Percentiles rank a stretch among this genome's conserved stretches.
Conservation (phyloP, 1,140 invertebrate species). For the Aculops lycopersici region DNA sequence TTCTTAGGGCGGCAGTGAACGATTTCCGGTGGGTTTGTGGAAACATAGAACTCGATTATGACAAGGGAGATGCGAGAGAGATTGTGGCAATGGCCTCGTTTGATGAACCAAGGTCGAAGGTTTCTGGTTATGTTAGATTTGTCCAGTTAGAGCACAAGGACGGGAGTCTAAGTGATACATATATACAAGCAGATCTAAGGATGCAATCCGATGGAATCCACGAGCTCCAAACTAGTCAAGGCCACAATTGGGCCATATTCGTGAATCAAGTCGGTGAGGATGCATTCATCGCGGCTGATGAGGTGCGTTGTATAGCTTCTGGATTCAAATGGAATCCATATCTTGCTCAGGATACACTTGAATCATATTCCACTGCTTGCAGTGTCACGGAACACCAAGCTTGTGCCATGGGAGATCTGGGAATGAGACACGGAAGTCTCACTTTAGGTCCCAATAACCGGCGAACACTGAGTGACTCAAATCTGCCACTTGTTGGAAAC, state of each 20-base stretch:
- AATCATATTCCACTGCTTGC: slow-evolving; percentile 55
- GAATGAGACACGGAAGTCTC: slow-evolving; percentile 44
- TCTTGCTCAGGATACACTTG: slow-evolving; percentile 49
- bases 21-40: slow-evolving; percentile 35
- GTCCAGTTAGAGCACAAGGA: slow-evolving; percentile 54
- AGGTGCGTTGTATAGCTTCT: slow-evolving; percentile 48
- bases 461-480: slow-evolving; percentile 44
- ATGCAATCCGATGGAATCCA: slow-evolving; percentile 4
- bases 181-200: slow-evolving; percentile 45
- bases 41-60: slow-evolving; percentile 46
- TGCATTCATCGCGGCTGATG: slow-evolving; percentile 39
- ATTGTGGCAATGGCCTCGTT: slow-evolving; percentile 58
- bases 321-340: slow-evolving; percentile 77
- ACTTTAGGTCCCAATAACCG: slow-evolving; percentile 35
- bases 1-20: slow-evolving; percentile 33
- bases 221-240: slow-evolving; percentile 9
- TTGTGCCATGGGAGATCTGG: slow-evolving; percentile 72
- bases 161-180: slow-evolving; percentile 50
- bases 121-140: slow-evolving; percentile 54
- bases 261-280: slow-evolving; percentile 75
- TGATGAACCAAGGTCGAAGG: slow-evolving; percentile 42
- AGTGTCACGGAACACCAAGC: slow-evolving; percentile 45
- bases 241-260: slow-evolving; percentile 68
- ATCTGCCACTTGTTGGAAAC: slow-evolving; percentile 35
- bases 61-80: slow-evolving; percentile 45